Percentiles rank a stretch among this genome's conserved stretches.
Conservation (phyloP, 1,140 invertebrate genomes). For the Drosophila parabipectinata region DNA sequence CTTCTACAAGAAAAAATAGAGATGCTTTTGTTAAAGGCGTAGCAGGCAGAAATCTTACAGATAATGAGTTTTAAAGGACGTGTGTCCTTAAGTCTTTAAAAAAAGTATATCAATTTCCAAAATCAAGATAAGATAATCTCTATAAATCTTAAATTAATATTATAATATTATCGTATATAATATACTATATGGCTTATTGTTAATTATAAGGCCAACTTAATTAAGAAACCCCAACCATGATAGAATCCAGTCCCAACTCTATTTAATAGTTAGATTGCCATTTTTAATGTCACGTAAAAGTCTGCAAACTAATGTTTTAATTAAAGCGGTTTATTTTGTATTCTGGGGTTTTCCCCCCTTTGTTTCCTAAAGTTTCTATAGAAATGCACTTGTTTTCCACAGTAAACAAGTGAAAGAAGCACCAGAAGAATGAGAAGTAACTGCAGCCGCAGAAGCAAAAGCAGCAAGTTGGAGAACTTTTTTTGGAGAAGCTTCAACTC, state of each 20-base stretch:
- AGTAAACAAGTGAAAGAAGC: slow-evolving; percentile 38
- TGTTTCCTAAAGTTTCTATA: slow-evolving; percentile 36
- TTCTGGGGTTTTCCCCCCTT: not conserved
- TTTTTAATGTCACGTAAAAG: slow-evolving; percentile 23
- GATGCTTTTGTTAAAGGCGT: slow-evolving; percentile 1
- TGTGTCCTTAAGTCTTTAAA: no score
- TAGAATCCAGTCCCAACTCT: not conserved
- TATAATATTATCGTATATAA: no score
- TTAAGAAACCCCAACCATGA: not conserved
- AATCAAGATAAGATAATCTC: no score
- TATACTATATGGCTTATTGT: no score
- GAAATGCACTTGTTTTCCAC: slow-evolving; percentile 45
- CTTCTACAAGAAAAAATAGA: slow-evolving; percentile 9
- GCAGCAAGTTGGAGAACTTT: slow-evolving; percentile 29
- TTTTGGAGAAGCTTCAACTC: slow-evolving; percentile 37
- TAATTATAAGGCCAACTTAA: not conserved
- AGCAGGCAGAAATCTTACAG: not conserved
- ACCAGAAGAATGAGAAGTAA: slow-evolving; percentile 29
- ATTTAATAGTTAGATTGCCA: slow-evolving; percentile 6
- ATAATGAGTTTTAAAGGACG: not conserved
- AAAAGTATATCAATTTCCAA: no score
- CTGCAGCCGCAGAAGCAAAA: slow-evolving; percentile 29
- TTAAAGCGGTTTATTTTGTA: slow-evolving; percentile 28
- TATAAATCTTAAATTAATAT: no score
- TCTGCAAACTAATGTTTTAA: slow-evolving; percentile 33